Evolutionary conservation across 2,113 vertebrate species (phyloP).

Genomic region (Danionella cerebrum): DNA sequence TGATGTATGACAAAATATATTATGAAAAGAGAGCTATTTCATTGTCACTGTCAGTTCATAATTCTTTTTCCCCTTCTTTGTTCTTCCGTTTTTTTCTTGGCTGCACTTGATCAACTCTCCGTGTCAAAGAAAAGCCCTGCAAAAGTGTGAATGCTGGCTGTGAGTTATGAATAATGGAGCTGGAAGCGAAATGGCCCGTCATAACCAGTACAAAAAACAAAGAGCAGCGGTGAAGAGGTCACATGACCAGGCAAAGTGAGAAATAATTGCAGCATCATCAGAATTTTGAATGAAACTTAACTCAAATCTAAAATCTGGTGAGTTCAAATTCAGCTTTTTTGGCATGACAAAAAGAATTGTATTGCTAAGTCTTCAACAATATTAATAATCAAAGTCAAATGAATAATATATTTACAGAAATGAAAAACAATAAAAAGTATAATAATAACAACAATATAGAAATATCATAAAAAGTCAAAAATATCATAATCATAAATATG

Average conservation of each 20-base stretch:
- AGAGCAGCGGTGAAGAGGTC: neutral
- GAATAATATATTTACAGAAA: too few relatives aligned
- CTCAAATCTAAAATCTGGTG: too few relatives aligned
- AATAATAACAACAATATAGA: too few relatives aligned
- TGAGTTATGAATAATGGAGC: slow-evolving; percentile 15
- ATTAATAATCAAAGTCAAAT: too few relatives aligned
- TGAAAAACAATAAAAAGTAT: too few relatives aligned
- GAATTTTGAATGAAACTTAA: too few relatives aligned
- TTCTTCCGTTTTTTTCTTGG: neutral
- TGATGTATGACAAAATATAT: neutral
- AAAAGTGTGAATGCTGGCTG: neutral
- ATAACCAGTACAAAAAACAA: neutral
- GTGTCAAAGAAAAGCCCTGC: neutral
- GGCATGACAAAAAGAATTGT: too few relatives aligned
- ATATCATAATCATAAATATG: too few relatives aligned
- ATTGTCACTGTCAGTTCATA: neutral
- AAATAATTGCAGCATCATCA: neutral
- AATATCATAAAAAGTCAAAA: too few relatives aligned
- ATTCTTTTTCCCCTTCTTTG: neutral
- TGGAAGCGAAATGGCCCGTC: slow-evolving; percentile 2
- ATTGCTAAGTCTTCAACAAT: too few relatives aligned
- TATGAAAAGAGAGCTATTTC: neutral
- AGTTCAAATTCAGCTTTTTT: too few relatives aligned
- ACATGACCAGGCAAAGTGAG: neutral
- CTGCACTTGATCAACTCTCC: neutral